Percentiles rank a stretch among this genome's conserved stretches.
These are phyloP conservation scores for Epinephelus cyanopodus DNA, from an alignment of 2,113 vertebrate species.

Conservation along the genomic window DNA sequence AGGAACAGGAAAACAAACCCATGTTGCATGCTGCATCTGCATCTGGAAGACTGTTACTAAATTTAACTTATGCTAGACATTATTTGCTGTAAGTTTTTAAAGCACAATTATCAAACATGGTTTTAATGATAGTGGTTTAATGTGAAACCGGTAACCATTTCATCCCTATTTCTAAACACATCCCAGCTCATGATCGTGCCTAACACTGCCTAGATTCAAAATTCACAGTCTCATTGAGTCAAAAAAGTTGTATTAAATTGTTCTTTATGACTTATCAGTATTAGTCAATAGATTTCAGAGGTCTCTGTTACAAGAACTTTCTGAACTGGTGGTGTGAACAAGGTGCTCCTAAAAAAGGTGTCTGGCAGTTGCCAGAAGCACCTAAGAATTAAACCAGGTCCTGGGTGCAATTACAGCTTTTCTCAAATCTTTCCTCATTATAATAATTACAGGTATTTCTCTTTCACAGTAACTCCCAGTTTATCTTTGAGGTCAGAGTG, in stretches of 20 bases:
- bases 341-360: slow-evolving; percentile 10
- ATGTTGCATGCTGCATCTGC: too few relatives aligned
- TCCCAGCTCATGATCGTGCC: too few relatives aligned
- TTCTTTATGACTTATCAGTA: not conserved
- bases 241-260: not conserved
- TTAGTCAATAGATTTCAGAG: not conserved
- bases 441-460: slow-evolving; percentile 57
- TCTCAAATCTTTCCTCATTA: slow-evolving; percentile 64
- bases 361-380: slow-evolving; percentile 58
- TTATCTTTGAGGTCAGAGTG: slow-evolving; percentile 30
- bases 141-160: too few relatives aligned
- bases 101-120: too few relatives aligned
- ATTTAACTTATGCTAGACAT: too few relatives aligned
- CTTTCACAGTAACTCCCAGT: slow-evolving; percentile 55
- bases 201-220: not conserved
- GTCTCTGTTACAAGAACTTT: slow-evolving; percentile 7
- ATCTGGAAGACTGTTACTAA: too few relatives aligned
- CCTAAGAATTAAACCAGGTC: slow-evolving; percentile 63
- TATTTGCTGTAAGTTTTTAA: too few relatives aligned
- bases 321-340: slow-evolving; percentile 3
- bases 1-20: too few relatives aligned
- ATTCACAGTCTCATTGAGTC: not conserved
- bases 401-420: slow-evolving; percentile 61
- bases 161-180: not conserved
- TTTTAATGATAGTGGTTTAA: too few relatives aligned